Conservation (phyloP, 2,888 invertebrate genomes). For the Apantesis nais region DNA sequence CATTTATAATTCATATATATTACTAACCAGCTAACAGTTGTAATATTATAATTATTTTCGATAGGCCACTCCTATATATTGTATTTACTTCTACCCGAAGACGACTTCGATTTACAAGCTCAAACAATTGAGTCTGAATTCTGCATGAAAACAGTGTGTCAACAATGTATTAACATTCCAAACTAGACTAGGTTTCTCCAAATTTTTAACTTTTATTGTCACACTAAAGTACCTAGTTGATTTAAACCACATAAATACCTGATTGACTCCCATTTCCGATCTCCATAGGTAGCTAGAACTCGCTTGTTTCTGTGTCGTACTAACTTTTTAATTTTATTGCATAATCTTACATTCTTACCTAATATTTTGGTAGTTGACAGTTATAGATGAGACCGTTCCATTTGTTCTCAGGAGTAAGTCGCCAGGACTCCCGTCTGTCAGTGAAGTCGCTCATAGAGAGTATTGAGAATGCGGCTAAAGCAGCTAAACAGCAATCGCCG, state of each 20-base stretch:
- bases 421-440: constrained; percentile 92
- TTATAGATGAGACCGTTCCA: not conserved
- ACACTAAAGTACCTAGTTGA: not conserved
- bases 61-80: not conserved
- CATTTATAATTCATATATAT: not conserved
- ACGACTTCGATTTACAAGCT: not conserved
- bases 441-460: constrained; percentile 96
- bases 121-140: not conserved
- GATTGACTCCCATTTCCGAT: not conserved
- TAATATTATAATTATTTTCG: not conserved
- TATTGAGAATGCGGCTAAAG: constrained; percentile 94
- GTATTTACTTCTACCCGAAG: not conserved
- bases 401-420: constrained; percentile 69
- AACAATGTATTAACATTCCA: not conserved
- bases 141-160: not conserved
- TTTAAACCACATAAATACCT: not conserved
- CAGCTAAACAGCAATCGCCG: constrained; percentile 86
- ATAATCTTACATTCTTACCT: not conserved
- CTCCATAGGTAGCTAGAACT: not conserved
- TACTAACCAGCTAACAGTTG: not conserved
- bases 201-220: not conserved
- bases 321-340: not conserved
- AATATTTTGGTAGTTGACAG: not conserved
- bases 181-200: not conserved
- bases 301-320: not conserved